phyloP scores from a whole-genome alignment of 2,888 invertebrate genomes.

The Dolichopus griseipennis region DNA sequence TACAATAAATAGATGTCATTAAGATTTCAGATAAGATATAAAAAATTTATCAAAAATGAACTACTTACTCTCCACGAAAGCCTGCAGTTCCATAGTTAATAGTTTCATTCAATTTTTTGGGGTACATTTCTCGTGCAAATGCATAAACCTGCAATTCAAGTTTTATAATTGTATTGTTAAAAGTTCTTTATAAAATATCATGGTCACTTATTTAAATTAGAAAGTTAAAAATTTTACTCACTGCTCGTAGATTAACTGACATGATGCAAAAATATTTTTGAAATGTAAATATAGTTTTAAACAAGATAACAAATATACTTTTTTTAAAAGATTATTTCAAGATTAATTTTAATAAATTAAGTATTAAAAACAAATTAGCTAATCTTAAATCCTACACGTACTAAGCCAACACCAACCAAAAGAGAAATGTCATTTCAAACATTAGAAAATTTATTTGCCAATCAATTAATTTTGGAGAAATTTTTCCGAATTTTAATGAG shows the following conservation, averaged over 20 bases:
- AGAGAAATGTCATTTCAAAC: neutral
- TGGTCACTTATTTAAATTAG: constrained; percentile 46
- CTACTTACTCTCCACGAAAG: constrained; percentile 66
- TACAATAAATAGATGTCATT: neutral
- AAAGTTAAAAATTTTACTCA: constrained; percentile 39
- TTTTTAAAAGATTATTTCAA: too few species aligned
- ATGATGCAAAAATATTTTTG: constrained; percentile 2
- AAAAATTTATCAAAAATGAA: constrained; percentile 9
- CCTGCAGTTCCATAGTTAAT: constrained; percentile 81
- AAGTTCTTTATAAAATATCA: neutral
- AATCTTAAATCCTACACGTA: neutral
- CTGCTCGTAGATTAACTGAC: constrained; percentile 52
- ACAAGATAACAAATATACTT: too few species aligned
- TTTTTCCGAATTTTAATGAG: too few species aligned
- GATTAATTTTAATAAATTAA: too few species aligned
- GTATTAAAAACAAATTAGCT: neutral
- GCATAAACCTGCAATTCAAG: constrained; percentile 50
- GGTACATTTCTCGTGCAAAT: constrained; percentile 70
- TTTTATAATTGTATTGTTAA: neutral
- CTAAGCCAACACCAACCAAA: neutral
- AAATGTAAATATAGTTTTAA: neutral
- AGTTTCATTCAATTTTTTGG: constrained; percentile 54
- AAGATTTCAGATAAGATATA: neutral
- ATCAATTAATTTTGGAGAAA: too few species aligned
- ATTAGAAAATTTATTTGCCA: too few species aligned